Base-by-base conservation (phyloP, 2,888 invertebrate genomes). In the Agrilus mali region DNA sequence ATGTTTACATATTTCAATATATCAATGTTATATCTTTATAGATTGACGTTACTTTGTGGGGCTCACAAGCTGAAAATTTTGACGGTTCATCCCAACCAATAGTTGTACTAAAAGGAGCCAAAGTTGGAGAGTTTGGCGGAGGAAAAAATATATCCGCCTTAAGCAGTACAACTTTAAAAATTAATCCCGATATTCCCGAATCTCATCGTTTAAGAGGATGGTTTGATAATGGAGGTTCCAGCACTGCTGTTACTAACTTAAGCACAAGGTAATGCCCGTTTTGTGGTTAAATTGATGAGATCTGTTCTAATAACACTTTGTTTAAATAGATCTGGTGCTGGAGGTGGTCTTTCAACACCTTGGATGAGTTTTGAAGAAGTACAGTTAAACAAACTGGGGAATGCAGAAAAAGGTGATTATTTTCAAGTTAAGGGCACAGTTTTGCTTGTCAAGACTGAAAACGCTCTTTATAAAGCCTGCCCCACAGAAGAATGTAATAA, bases 11-110 rank as follows among this genome's bases (percentile, higher is more conserved):
- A 38, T 22, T 17, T 15, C 15, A 38, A 16, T 6, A 27, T n/a
- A 10, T 8, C 10, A 27, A 3, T 10, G 27, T 27, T 10, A 1
- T 27, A 10, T 27, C 10, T 27, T 48, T 56, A 20, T 58, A 82
- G 82, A 72, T 89, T 16, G 68, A 68, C n/a, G 60, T 96, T 4
- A 94, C 95, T 1, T 64, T 98, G 1, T 98, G 98, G 98, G 93
- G 89, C 3, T 73, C 71, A 31, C 83, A 88, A 59, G 95, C 96
- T 0, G 86, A 86, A 58, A 79, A 77, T 44, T 96, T 96, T 62
- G 80, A 86, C 55, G 82, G 78, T 0, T 71, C 72, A 41, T 69
- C 73, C 5, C 79, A 86, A 58, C 90, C 94, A 2, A 82, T 97
- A 1, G 60, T 98, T 31, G 83, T 88, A 14, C 73, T 88, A 2